Evolutionary conservation across 2,888 invertebrate species (phyloP).

Genomic region (Gnatocerus cornutus): DNA sequence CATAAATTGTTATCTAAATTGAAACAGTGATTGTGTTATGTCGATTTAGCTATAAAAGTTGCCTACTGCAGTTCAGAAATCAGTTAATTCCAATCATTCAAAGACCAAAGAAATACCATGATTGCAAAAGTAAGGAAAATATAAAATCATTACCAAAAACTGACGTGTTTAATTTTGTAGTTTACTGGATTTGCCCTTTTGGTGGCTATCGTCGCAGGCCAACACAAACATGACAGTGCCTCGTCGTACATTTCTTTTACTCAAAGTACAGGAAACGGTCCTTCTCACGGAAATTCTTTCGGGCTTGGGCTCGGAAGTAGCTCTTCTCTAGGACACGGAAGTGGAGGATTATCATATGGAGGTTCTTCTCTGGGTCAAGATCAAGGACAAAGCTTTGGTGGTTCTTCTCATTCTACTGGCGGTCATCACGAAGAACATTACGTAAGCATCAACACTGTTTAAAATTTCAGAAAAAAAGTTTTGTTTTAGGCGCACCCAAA

Average conservation of each 20-base stretch:
- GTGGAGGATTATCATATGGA: no score
- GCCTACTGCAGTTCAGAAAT: background rate
- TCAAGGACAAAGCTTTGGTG: no score
- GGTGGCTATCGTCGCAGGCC: constrained; percentile 8
- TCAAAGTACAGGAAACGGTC: background rate
- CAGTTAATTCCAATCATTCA: background rate
- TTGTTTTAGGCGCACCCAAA: constrained; percentile 73
- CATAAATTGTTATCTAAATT: constrained; percentile 11
- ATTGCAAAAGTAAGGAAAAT: constrained; percentile 20
- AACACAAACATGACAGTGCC: background rate
- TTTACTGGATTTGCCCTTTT: constrained; percentile 10
- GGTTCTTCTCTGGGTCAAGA: no score
- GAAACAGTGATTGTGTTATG: background rate
- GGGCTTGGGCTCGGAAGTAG: background rate
- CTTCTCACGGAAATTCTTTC: no score
- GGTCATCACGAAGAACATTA: constrained; percentile 60
- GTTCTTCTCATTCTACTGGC: no score
- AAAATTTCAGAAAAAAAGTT: background rate
- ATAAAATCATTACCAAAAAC: no score
- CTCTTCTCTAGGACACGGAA: background rate
- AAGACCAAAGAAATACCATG: constrained; percentile 10
- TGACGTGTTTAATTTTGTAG: background rate
- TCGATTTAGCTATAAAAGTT: background rate
- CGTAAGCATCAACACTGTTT: background rate
- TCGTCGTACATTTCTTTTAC: constrained; percentile 10